phyloP scores from a whole-genome alignment of 30 jellyfish, hydroid and myxozoan genomes.

The Catostylus mosaicus region DNA sequence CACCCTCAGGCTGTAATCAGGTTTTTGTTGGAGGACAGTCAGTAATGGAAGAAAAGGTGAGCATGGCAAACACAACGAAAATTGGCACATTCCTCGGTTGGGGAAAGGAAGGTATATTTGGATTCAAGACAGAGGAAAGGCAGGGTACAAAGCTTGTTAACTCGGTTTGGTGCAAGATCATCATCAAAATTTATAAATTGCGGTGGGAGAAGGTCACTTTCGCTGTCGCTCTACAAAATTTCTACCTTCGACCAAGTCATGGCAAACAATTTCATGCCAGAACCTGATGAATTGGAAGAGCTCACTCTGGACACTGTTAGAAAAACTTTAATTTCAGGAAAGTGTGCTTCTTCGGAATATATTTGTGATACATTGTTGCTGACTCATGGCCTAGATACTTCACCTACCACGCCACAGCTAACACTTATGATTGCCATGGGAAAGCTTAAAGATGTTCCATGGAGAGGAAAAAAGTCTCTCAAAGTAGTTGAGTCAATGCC shows the following conservation, averaged over 20 bases:
- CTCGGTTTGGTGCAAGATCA: neutral
- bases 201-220: neutral
- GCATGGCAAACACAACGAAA: too few species aligned
- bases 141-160: neutral
- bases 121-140: constrained; percentile 1
- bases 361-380: constrained; percentile 17
- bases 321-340: constrained; percentile 16
- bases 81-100: neutral
- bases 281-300: constrained; percentile 21
- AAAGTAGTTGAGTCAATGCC: constrained; percentile 22
- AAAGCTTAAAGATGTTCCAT: constrained; percentile 17
- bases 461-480: constrained; percentile 15
- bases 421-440: constrained; percentile 21
- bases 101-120: neutral
- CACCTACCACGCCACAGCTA: constrained; percentile 16
- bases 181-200: neutral
- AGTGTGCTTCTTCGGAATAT: constrained; percentile 31
- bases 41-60: too few species aligned
- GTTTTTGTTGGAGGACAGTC: too few species aligned
- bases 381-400: constrained; percentile 17
- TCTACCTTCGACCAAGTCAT: neutral
- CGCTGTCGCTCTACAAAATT: neutral
- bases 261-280: constrained; percentile 10
- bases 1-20: too few species aligned
- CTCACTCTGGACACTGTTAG: constrained; percentile 6